Evolutionary conservation across 2,888 invertebrate genomes (phyloP), one percentile per base, ranked within the genome.

Genomic region (Siphlonurus alternatus): DNA sequence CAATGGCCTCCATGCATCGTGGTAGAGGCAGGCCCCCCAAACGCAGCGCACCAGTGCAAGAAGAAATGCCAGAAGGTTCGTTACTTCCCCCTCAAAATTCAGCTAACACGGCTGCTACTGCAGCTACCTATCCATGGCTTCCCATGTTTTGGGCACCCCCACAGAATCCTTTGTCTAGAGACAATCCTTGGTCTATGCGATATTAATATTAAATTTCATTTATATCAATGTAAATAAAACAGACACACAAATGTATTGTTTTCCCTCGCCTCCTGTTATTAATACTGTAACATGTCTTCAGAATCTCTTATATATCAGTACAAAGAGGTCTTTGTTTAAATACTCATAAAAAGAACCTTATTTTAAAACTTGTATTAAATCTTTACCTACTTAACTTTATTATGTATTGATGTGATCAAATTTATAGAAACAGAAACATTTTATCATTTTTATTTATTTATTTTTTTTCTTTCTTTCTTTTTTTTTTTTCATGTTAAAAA

Each of bases 81-180:
- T 38, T 38, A 38, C 5, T 38, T 38, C 15, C 38, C 5, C 38
- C 5, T 10, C 5, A 38, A 10, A 5, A 5, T 10, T 38, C 38
- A 38, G 15, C 5, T 38, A 5, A 5, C 15, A 38, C 38, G 5
- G 15, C 38, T 38, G 15, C 38, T 38, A 38, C 38, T 10, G 38
- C 38, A 38, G 38, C 38, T 10, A 38, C 38, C 15, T 38, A 38
- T 38, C 38, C 56, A 22, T 56, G 56, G 56, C 22, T 56, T 20
- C 56, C 56, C n/a, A 56, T 56, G 56, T 56, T 56, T 56, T 56
- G 56, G 56, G 56, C 56, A 5, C 56, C 56, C 56, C 56, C 56
- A 10, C 56, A 56, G n/a, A 56, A n/a, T 20, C 56, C 56, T 22
- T 56, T 56, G n/a, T 56, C 56, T 20, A 56, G 56, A 22, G 56